Conservation (phyloP, 2,888 invertebrate genomes). For the Arge pagana region DNA sequence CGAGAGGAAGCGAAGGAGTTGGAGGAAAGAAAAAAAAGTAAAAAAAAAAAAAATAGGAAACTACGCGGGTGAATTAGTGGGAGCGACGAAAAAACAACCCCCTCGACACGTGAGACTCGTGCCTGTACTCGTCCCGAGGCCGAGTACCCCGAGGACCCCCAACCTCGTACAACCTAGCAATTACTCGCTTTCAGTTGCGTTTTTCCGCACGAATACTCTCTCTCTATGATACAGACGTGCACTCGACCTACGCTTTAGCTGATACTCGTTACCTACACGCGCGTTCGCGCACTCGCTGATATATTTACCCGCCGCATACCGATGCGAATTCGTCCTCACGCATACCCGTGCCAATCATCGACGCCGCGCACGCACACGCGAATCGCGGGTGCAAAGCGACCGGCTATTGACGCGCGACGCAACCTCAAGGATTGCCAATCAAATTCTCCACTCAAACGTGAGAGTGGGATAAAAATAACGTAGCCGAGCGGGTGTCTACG, state of each 20-base stretch:
- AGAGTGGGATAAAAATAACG: too few species aligned
- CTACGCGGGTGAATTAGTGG: conserved; percentile 13
- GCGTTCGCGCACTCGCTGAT: conserved; percentile 41
- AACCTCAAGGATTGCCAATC: conserved; percentile 41
- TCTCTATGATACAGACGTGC: conserved; percentile 54
- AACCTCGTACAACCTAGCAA: conserved; percentile 46
- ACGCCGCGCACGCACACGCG: conserved; percentile 4
- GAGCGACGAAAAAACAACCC: too few species aligned
- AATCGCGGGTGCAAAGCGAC: conserved; percentile 34
- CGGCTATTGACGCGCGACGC: conserved; percentile 40
- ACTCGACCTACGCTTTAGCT: conserved; percentile 51
- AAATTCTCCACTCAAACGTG: conserved; percentile 40
- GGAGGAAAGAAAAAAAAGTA: too few species aligned
- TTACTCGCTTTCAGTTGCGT: conserved; percentile 58
- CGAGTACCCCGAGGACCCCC: conserved; percentile 16
- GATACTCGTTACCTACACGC: conserved; percentile 46
- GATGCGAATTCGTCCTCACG: neutral
- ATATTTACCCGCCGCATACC: neutral
- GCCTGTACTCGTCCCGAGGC: too few species aligned
- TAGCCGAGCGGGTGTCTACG: too few species aligned
- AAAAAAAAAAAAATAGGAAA: too few species aligned
- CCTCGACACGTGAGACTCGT: too few species aligned
- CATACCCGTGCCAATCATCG: too few species aligned
- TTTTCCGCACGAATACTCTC: conserved; percentile 56
- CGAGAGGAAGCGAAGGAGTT: too few species aligned